phyloP scores from a whole-genome alignment of 2,797 vertebrate species.

The Pteropus rufus region DNA sequence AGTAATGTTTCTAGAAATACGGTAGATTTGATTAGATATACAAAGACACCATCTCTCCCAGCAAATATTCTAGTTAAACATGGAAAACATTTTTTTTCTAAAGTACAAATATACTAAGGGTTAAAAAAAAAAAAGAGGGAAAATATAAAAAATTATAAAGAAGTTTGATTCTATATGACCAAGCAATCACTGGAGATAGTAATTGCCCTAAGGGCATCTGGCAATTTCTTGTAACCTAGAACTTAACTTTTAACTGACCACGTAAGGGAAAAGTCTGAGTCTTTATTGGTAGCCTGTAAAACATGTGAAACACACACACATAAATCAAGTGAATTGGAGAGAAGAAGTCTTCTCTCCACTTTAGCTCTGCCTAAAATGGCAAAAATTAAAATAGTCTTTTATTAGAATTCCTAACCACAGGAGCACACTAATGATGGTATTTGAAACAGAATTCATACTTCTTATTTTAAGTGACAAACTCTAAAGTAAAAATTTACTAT shows the following conservation, averaged over 20 bases:
- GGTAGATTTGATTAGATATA: background rate
- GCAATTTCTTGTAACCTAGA: background rate
- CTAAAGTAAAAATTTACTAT: background rate
- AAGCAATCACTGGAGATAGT: background rate
- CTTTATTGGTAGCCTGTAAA: background rate
- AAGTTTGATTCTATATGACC: background rate
- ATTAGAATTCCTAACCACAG: background rate
- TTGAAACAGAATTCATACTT: background rate
- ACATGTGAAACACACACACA: background rate
- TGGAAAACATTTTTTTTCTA: background rate
- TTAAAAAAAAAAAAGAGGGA: background rate
- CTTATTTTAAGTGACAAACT: background rate
- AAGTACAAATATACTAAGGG: background rate
- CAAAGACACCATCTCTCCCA: background rate
- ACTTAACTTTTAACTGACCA: background rate
- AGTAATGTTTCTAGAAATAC: background rate
- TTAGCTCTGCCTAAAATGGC: background rate
- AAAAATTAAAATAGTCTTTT: background rate
- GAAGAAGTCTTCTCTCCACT: background rate
- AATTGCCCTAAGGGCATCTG: background rate
- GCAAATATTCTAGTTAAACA: constrained; percentile 11
- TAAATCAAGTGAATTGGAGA: background rate
- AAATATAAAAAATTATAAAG: background rate
- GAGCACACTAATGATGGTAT: background rate
- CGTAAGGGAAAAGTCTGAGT: background rate